Base-by-base conservation (phyloP, 2,888 invertebrate genomes). In the Aspidiotus destructor region DNA sequence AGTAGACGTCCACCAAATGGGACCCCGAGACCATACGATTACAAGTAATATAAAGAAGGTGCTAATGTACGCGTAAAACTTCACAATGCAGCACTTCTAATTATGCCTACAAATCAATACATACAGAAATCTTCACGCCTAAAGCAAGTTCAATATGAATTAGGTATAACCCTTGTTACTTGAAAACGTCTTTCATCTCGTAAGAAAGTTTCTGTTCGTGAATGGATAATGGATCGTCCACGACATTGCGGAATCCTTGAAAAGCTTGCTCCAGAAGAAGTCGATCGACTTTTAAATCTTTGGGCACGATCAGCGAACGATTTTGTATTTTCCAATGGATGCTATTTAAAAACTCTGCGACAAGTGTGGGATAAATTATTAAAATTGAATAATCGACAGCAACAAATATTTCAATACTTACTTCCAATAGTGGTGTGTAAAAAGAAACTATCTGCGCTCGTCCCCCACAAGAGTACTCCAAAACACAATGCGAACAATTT, bases 151-250 rank as follows among this genome's bases (percentile, higher is more conserved):
- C 28, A 28, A 28, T 28, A 28, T 28, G 5, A 5, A 28, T 28
- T 28, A 28, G 28, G 28, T 28, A 28, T 28, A 28, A 28, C 28
- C 28, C 28, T 28, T 28, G 5, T n/a, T 28, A 65, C 65, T 55
- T 65, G 42, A 65, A 15, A n/a, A 65, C 40, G 17, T 65, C 55
- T 5, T 41, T n/a, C 28, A 65, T 65, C 15, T 65, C 44, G 44
- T 65, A 65, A 54, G 16, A 44, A 41, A 58, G 41, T 15, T 17
- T 15, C 13, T 54, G 55, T 57, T 54, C 55, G 41, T 44, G 41
- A 7, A 65, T 57, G 13, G 16, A 1, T 57, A 65, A 42, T 1
- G 65, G 65, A 57, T 65, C 65, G 42, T 65, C 65, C 42, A 65
- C 41, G 13, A 65, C 44, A 17, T 65, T n/a, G 11, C 54, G 44